phyloP scores from a whole-genome alignment of 2,113 vertebrate genomes.

The Acanthisitta chloris region DNA sequence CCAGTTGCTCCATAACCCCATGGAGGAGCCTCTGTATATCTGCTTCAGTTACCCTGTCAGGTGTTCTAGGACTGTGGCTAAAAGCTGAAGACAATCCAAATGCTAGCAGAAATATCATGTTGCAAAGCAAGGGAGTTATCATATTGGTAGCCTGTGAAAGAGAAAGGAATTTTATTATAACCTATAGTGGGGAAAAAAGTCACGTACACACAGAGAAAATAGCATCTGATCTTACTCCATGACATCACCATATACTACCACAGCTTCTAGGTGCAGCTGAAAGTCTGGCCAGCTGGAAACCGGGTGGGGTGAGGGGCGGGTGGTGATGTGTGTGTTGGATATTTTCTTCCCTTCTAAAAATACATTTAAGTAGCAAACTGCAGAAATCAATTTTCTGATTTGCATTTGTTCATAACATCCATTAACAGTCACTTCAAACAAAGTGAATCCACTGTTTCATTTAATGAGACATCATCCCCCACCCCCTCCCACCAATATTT shows the following conservation, averaged over 20 bases:
- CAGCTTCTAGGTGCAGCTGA: not conserved
- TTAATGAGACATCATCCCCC: not conserved
- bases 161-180: not conserved
- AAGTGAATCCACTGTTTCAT: not conserved
- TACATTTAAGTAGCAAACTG: not conserved
- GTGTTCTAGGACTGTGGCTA: slow-evolving; percentile 79
- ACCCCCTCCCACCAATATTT: not conserved
- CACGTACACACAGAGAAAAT: accelerated
- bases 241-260: not conserved
- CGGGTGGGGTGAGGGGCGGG: accelerated
- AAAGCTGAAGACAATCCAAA: slow-evolving; percentile 71
- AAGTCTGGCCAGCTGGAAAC: not conserved
- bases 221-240: not conserved
- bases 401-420: not conserved
- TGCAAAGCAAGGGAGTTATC: slow-evolving; percentile 14
- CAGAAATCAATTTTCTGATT: not conserved
- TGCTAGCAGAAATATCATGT: slow-evolving; percentile 72
- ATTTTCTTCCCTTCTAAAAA: not conserved
- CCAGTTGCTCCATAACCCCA: slow-evolving; percentile 95
- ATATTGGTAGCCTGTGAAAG: slow-evolving; percentile 53
- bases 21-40: slow-evolving; percentile 96
- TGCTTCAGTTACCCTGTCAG: slow-evolving; percentile 87
- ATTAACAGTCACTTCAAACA: not conserved
- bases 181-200: accelerated
- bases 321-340: no score